Conservation (phyloP, 37 sponge, comb jelly and placozoan genomes). For the Halichondria panicea region DNA sequence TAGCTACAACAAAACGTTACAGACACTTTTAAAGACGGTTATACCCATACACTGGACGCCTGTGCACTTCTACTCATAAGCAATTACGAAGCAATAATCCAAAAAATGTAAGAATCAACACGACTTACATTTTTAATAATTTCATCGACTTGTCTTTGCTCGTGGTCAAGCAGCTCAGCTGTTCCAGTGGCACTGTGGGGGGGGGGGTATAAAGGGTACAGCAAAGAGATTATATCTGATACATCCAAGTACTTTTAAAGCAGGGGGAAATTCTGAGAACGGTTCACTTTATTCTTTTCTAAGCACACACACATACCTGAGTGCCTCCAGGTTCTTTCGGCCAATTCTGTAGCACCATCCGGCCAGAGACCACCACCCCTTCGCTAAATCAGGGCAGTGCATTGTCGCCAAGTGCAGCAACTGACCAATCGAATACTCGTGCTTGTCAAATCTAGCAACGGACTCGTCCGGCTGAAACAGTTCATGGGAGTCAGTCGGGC, state of each 20-base stretch:
- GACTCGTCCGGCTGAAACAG: conserved; percentile 78
- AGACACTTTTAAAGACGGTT: too few relatives aligned
- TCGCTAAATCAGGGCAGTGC: conserved; percentile 77
- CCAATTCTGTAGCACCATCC: conserved; percentile 94
- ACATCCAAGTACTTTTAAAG: neutral
- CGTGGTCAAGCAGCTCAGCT: conserved; percentile 70
- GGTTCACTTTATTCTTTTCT: neutral
- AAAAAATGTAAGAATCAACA: neutral
- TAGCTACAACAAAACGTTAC: neutral
- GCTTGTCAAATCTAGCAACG: conserved; percentile 69
- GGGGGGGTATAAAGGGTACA: neutral
- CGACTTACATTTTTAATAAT: conserved; percentile 24
- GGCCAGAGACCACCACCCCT: conserved; percentile 88
- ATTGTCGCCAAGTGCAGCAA: conserved; percentile 81
- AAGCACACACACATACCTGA: conserved; percentile 42
- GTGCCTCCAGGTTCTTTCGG: conserved; percentile 82
- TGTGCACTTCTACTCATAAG: neutral
- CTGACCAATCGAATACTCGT: conserved; percentile 80
- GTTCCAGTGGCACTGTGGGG: conserved; percentile 60
- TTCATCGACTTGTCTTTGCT: conserved; percentile 53
- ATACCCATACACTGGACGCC: too few relatives aligned
- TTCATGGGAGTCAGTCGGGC: conserved; percentile 29
- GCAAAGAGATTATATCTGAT: neutral
- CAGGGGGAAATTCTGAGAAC: neutral
- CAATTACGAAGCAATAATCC: neutral